Evolutionary conservation across 1,140 invertebrate species (phyloP), one percentile per base, ranked within the genome.

Genomic region (Atta colombica): DNA sequence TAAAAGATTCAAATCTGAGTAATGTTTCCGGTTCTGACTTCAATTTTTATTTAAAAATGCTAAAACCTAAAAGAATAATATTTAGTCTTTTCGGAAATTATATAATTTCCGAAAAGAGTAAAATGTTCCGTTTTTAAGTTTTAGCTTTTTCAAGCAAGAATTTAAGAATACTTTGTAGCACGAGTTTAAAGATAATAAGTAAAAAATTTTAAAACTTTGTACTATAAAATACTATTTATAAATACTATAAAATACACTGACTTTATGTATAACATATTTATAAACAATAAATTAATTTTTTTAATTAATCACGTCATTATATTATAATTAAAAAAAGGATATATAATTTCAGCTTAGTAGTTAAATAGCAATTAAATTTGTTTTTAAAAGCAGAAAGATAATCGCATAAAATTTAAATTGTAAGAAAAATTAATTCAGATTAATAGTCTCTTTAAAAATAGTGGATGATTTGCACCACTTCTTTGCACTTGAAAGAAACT

Each of bases 21-120:
- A 63, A 75, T 61, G 28, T 61, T 84, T 84, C 69, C 80, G 80
- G 55, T 74, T 74, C 21, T 61, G 25, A 16, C 2, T 12, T 45
- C 3, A 28, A 49, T 45, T 45, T 3, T 28, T 49, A 2, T 7
- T 45, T 45, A 1, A 3, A 77, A 49, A 28, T 16, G 16, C 0
- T 61, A 10, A 61, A 39, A 21, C 10, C 25, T 61, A 18, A n/a
- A 31, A 55, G 7, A 5, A 21, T 4, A 4, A 28, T 28, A 39
- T 77, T 35, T n/a, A 39, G 5, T 35, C 28, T 60, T 77, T 63
- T 45, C 21, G n/a, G 16, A 77, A 77, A 61, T 77, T 60, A 18
- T 10, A 63, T 31, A 45, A 77, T 61, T 77, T 77, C 16, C 14
- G 14, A 45, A 77, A 77, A 60, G 18, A 35, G 10, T 6, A 14